phyloP scores from a whole-genome alignment of 2,888 invertebrate genomes.

The Stegana nigrithorax region DNA sequence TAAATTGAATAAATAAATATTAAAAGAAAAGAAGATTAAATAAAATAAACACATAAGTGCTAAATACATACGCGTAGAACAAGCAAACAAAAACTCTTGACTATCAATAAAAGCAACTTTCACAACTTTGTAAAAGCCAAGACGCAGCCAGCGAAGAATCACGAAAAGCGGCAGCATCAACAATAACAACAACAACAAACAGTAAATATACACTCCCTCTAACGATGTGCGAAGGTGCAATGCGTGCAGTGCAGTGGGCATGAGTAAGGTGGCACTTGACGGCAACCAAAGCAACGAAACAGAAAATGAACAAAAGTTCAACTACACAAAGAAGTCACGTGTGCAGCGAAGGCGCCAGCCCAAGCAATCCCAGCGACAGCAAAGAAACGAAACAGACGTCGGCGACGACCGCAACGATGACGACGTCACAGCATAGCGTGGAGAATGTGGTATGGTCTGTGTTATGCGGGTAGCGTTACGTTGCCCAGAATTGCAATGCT shows the following conservation, averaged over 20 bases:
- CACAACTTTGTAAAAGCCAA: conserved; percentile 3
- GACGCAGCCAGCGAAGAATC: background rate
- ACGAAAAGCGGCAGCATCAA: background rate
- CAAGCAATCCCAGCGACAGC: conserved; percentile 34
- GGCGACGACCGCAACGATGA: too few relatives aligned
- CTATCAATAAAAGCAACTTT: conserved; percentile 53
- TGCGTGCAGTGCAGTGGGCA: background rate
- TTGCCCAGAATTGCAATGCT: background rate
- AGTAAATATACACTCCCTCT: too few relatives aligned
- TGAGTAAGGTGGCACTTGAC: too few relatives aligned
- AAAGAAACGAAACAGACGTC: background rate
- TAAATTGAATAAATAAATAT: too few relatives aligned
- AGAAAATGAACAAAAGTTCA: conserved; percentile 58
- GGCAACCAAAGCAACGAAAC: conserved; percentile 59
- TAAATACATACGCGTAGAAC: background rate
- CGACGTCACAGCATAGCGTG: too few relatives aligned
- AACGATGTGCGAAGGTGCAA: too few relatives aligned
- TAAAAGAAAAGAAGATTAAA: too few relatives aligned
- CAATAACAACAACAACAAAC: too few relatives aligned
- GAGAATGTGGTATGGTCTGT: too few relatives aligned
- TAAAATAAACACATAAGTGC: too few relatives aligned
- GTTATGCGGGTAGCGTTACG: too few relatives aligned
- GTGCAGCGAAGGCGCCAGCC: conserved; percentile 55
- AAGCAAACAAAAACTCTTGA: conserved; percentile 47
- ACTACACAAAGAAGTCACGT: conserved; percentile 64